Percentiles rank a stretch among this genome's conserved stretches.
Conservation (phyloP, 2,797 vertebrate species). For the Neoniphon sammara region DNA sequence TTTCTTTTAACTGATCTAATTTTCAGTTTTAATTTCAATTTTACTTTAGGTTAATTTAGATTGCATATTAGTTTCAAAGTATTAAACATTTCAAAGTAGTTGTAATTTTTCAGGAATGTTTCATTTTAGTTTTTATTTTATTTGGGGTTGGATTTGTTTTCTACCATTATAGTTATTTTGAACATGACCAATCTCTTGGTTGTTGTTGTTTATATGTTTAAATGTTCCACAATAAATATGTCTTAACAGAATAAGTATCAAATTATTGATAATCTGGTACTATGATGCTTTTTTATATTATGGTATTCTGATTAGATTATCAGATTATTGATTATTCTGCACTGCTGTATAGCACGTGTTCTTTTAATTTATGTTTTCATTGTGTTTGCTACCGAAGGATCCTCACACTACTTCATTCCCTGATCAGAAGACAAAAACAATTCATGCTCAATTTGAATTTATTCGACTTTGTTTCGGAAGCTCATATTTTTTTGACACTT, state of each 20-base stretch:
- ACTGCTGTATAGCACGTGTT: no score
- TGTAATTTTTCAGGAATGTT: neutral
- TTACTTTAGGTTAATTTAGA: neutral
- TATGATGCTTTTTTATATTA: no score
- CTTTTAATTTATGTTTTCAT: no score
- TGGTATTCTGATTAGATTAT: neutral
- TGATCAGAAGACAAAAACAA: neutral
- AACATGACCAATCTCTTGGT: neutral
- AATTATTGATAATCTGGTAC: neutral
- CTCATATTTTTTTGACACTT: neutral
- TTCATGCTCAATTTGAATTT: neutral
- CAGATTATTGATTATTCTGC: no score
- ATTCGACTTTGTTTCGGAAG: neutral
- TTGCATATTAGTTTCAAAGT: neutral
- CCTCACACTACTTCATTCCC: neutral
- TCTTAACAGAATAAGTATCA: neutral
- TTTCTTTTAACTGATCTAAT: neutral
- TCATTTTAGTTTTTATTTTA: neutral
- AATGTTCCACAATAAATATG: neutral
- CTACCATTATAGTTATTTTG: neutral
- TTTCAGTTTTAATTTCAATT: neutral
- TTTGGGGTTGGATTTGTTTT: neutral
- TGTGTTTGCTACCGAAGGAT: neutral
- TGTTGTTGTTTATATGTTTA: neutral
- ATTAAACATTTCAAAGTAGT: neutral